Evolutionary conservation across 2,888 invertebrate genomes (phyloP), one percentile per base, ranked within the genome.

Genomic region (Limnephilus marmoratus): DNA sequence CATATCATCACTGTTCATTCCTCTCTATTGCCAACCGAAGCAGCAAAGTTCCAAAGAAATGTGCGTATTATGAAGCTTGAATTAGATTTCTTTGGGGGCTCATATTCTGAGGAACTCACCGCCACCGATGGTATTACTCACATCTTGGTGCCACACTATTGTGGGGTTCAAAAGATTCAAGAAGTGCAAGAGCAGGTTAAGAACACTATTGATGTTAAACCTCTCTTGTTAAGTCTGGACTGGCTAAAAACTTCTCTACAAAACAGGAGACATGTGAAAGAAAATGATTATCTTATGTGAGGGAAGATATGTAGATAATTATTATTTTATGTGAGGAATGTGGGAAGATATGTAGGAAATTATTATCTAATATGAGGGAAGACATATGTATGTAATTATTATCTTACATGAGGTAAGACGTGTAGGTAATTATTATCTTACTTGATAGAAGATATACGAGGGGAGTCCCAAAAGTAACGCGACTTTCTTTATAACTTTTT

Each of bases 211-310:
- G 83, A n/a, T 18, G 24, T 68, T 41, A 94, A 94, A 29, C 94
- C 94, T 1, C 81, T 94, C 4, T 93, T 96, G 1, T 95, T 96
- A 1, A 94, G 94, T 0, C 94, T 95, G 93, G 94, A 95, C 18
- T 96, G 96, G 96, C 92, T 96, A 24, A 94, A 95, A 81, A 93
- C 94, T 24, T 96, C 96, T 94, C 94, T 95, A 81, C 81, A 91
- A 45, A 92, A 94, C 82, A 94, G 94, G 49, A 94, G 91, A 90
- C 91, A 94, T 29, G 94, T 95, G 18, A 83, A 94, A 0, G 95
- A 94, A 81, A 80, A 83, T 85, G 92, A 91, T 81, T 91, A 82
- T 91, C 82, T 90, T 83, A 68, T 68, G 68, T 68, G 18, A 53
- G 18, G 53, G 53, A 53, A 53, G 53, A 53, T 49, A 41, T 41